These are phyloP conservation scores for Heliopora coerulea DNA, from an alignment of 92 coral and sea anemone genomes.

Conservation along the genomic window DNA sequence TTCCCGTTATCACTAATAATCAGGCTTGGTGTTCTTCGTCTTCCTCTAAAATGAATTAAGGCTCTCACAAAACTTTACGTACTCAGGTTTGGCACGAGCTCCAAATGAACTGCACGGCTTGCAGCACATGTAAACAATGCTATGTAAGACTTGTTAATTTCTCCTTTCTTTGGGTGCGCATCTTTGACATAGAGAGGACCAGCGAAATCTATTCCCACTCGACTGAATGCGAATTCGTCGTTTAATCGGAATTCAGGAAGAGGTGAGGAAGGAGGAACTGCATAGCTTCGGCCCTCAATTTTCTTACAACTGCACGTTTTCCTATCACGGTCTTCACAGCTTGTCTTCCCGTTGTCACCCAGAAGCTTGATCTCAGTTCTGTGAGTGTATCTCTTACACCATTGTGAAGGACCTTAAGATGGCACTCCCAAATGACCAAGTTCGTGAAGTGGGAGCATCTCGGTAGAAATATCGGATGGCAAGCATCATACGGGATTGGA, in stretches of 20 bases:
- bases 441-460: slow-evolving; percentile 36
- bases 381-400: slow-evolving; percentile 46
- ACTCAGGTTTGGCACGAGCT: slow-evolving; percentile 45
- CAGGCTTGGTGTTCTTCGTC: slow-evolving; percentile 33
- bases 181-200: slow-evolving; percentile 46
- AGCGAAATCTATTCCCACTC: slow-evolving; percentile 44
- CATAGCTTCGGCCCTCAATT: slow-evolving; percentile 19
- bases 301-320: slow-evolving; percentile 17
- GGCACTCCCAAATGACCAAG: slow-evolving; percentile 39
- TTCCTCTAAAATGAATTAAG: slow-evolving; percentile 29
- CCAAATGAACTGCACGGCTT: slow-evolving; percentile 44
- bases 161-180: slow-evolving; percentile 18
- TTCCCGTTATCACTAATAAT: slow-evolving; percentile 39
- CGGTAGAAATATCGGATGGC: slow-evolving; percentile 43
- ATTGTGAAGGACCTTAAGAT: slow-evolving; percentile 36
- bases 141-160: slow-evolving; percentile 45
- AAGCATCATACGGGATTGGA: slow-evolving; percentile 8
- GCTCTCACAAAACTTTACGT: slow-evolving; percentile 36
- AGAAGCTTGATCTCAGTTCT: slow-evolving; percentile 29
- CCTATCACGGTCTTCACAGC: slow-evolving; percentile 5
- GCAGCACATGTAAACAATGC: slow-evolving; percentile 52
- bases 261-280: slow-evolving; percentile 39
- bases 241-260: slow-evolving; percentile 32
- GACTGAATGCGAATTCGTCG: slow-evolving; percentile 44
- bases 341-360: slow-evolving; percentile 36